phyloP scores from a whole-genome alignment of 2,797 vertebrate genomes.

The Sebastes diaconus region DNA sequence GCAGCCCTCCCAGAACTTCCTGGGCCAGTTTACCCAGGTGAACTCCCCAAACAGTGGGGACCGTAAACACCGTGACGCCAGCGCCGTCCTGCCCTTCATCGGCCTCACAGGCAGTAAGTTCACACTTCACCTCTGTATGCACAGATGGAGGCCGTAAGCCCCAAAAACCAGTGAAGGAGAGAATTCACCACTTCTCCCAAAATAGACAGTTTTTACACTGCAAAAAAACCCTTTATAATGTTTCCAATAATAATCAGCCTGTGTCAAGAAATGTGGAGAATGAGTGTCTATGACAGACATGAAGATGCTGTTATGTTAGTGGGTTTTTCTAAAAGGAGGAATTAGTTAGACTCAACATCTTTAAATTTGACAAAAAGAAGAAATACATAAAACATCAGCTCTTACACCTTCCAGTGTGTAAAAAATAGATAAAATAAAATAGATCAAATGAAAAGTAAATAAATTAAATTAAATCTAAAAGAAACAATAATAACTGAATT shows the following conservation, averaged over 20 bases:
- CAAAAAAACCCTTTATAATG: background rate
- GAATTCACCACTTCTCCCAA: background rate
- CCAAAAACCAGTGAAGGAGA: background rate
- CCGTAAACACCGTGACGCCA: conserved; percentile 78
- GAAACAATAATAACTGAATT: too few species aligned
- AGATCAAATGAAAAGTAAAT: too few species aligned
- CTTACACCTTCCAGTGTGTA: too few species aligned
- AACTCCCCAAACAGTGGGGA: conserved; percentile 75
- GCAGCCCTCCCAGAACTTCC: conserved; percentile 55
- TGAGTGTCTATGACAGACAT: too few species aligned
- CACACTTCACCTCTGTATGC: background rate
- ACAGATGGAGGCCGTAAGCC: background rate
- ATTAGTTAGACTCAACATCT: background rate
- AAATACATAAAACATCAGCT: too few species aligned
- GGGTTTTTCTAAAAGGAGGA: background rate
- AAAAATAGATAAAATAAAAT: too few species aligned
- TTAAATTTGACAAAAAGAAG: background rate
- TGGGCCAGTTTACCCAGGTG: conserved; percentile 78
- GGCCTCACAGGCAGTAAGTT: conserved; percentile 90
- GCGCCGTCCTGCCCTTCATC: conserved; percentile 85
- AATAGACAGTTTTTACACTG: background rate
- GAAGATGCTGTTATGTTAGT: background rate
- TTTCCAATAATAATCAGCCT: background rate
- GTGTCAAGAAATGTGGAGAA: background rate
- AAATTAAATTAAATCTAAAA: too few species aligned